Conservation (phyloP, 1,140 invertebrate genomes). For the Trichogramma pretiosum region DNA sequence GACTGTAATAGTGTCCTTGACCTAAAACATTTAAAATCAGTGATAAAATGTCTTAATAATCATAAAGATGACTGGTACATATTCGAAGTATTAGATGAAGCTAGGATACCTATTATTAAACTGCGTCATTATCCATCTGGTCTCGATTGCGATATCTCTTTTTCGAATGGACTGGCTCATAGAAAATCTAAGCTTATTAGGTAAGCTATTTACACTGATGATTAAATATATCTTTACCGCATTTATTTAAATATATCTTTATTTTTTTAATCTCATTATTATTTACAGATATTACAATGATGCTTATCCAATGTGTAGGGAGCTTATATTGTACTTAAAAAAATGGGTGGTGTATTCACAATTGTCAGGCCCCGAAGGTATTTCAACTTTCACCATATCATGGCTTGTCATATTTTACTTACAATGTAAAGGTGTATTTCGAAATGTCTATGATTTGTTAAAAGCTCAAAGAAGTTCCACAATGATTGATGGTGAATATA, state of each 20-base stretch:
- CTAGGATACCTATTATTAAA: constrained; percentile 50
- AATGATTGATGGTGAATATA: constrained; percentile 19
- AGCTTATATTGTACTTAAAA: constrained; percentile 38
- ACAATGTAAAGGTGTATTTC: constrained; percentile 21
- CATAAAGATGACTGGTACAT: constrained; percentile 20
- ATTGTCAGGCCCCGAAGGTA: constrained; percentile 8
- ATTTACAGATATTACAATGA: neutral
- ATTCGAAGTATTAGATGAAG: constrained; percentile 18
- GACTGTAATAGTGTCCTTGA: neutral
- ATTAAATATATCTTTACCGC: neutral
- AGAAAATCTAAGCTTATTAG: constrained; percentile 47
- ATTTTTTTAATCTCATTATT: neutral
- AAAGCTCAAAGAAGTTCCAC: constrained; percentile 2
- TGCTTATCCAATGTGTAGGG: constrained; percentile 26
- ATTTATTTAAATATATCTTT: no score
- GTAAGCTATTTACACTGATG: constrained; percentile 18
- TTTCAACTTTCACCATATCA: constrained; percentile 19
- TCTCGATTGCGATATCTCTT: constrained; percentile 50
- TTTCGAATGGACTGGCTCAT: constrained; percentile 47
- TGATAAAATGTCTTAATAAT: constrained; percentile 8
- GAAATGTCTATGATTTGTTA: constrained; percentile 22
- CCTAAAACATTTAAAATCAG: neutral
- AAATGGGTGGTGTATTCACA: constrained; percentile 35
- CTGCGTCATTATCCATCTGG: constrained; percentile 38
- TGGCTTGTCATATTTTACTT: constrained; percentile 27